Base-by-base conservation (phyloP, 2,797 vertebrate genomes). In the Emys orbicularis region DNA sequence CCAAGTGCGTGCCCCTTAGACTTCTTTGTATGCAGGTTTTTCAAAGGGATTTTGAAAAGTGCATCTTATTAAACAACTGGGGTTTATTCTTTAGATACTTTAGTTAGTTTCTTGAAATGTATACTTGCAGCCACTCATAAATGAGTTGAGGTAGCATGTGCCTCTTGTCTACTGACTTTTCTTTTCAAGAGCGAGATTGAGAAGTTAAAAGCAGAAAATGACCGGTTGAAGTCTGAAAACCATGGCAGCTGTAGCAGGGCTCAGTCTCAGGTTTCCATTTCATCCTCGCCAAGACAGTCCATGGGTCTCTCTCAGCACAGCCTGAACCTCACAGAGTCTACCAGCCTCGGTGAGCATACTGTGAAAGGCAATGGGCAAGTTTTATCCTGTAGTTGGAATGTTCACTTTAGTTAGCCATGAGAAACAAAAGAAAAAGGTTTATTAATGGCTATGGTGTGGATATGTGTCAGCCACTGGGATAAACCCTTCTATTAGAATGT, bases 191-290 rank as follows among this genome's bases (percentile, higher is more conserved):
- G 98, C 59, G 99, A 99, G 97, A 99, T 99, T 23, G 99, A 99
- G 94, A 99, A 99, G 97, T 96, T 99, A 89, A 99, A 99, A 97
- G 93, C 97, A 0, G 99, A 99, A 97, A 99, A 99, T 0, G 99
- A 99, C 94, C 99, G 99, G 15, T 98, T 99, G 96, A 99, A 99
- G 97, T 97, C 99, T 12, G 99, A 99, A 98, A 99, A 98, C 84
- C 99, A 99, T 0, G 97, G 98, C n/a, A 98, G 98, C 93, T 98
- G 99, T 92, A 99, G 99, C 98, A 98, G 99, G 95, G 98, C 98
- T 0, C 99, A 99, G 52, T 99, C 99, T 57, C 99, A 99, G 97
- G 98, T 97, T 94, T 99, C 99, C 95, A 98, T 99, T 97, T 99
- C 99, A 0, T 98, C 99, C 47, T 99, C 99, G 18, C 99, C 99